Evolutionary conservation across 1,140 invertebrate species (phyloP).

Genomic region (Brachionus plicatilis): DNA sequence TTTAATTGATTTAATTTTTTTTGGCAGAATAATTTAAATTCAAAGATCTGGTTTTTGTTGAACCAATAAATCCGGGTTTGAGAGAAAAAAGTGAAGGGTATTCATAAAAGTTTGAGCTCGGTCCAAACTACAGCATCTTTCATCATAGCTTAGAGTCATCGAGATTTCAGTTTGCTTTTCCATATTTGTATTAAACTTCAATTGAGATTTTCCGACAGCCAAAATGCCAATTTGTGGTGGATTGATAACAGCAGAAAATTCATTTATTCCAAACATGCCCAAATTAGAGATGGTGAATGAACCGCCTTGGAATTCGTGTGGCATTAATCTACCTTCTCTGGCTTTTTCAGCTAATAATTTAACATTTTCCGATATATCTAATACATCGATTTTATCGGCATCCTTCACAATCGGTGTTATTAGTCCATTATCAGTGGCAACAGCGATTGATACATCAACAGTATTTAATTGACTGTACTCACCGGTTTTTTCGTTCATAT

Average conservation of each 20-base stretch:
- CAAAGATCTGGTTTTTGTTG: background rate
- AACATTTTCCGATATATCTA: slow-evolving; percentile 25
- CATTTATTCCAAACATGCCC: slow-evolving; percentile 87
- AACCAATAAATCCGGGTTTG: slow-evolving; percentile 24
- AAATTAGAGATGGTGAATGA: slow-evolving; percentile 76
- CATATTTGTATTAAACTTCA: slow-evolving; percentile 12
- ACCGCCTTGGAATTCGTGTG: slow-evolving; percentile 91
- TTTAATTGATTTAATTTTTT: background rate
- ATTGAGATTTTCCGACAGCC: slow-evolving; percentile 28
- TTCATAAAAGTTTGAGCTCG: slow-evolving; percentile 17
- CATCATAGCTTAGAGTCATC: slow-evolving; percentile 32
- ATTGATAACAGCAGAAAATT: slow-evolving; percentile 67
- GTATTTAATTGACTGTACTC: slow-evolving; percentile 64
- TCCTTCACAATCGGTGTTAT: slow-evolving; percentile 95
- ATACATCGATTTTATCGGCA: slow-evolving; percentile 65
- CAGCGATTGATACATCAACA: slow-evolving; percentile 93
- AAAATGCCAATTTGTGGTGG: slow-evolving; percentile 61
- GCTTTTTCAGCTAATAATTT: slow-evolving; percentile 73
- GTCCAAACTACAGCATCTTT: background rate
- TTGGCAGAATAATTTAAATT: background rate
- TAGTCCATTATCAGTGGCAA: slow-evolving; percentile 86
- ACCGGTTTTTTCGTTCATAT: slow-evolving; percentile 19
- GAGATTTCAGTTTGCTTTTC: background rate
- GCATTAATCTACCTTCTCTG: slow-evolving; percentile 84
- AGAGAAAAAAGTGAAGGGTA: slow-evolving; percentile 9